Conservation (phyloP, 2,888 invertebrate genomes). For the Hemistola chrysoprasaria region DNA sequence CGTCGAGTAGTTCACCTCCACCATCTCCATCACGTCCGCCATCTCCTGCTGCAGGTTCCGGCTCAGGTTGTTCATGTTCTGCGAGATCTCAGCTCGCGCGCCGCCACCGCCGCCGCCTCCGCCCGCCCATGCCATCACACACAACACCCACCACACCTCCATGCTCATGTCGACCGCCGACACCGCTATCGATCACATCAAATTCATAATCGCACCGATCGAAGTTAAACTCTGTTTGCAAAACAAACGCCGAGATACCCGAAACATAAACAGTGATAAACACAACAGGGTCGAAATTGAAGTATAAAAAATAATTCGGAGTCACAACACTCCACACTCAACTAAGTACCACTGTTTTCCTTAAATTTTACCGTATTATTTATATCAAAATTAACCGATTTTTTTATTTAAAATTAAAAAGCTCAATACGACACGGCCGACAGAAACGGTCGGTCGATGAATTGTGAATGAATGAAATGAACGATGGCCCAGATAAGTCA, state of each 20-base stretch:
- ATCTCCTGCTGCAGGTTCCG: conserved; percentile 82
- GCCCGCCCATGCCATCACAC: conserved; percentile 35
- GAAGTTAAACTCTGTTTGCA: conserved; percentile 66
- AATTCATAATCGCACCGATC: conserved; percentile 33
- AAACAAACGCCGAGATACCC: conserved; percentile 72
- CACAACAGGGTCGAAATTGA: conserved; percentile 52
- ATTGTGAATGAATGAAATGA: conserved; percentile 24
- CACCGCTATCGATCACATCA: conserved; percentile 26
- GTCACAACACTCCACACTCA: conserved; percentile 11
- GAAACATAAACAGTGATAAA: conserved; percentile 66
- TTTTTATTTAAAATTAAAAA: conserved; percentile 47
- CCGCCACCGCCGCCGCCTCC: conserved; percentile 28
- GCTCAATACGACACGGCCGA: conserved; percentile 29
- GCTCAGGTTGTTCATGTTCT: conserved; percentile 80
- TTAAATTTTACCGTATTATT: conserved; percentile 38
- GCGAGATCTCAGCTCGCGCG: conserved; percentile 41
- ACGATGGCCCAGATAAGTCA: not conserved
- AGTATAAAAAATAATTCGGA: conserved; percentile 16
- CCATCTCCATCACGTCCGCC: conserved; percentile 79
- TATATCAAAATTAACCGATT: conserved; percentile 55
- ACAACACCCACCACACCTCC: conserved; percentile 37
- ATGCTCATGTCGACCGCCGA: conserved; percentile 19
- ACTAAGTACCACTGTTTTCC: conserved; percentile 20
- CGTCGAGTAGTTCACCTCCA: conserved; percentile 82
- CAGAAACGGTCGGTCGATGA: conserved; percentile 38